Evolutionary conservation across 30 jellyfish, hydroid and myxozoan genomes (phyloP).

Genomic region (Phacellophora camtschatica): DNA sequence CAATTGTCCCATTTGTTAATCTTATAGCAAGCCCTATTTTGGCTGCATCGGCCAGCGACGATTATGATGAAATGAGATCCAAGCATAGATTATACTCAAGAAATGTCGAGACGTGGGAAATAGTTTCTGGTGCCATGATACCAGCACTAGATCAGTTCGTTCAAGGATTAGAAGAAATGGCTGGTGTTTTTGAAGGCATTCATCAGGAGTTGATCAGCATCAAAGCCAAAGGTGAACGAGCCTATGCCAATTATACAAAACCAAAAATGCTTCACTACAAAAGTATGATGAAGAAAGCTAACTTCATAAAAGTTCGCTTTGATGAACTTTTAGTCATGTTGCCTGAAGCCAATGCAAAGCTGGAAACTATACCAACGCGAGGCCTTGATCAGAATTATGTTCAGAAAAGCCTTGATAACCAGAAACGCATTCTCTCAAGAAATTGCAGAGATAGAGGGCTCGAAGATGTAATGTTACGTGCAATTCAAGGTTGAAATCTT

Average conservation of each 20-base stretch:
- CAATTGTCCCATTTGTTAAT: slow-evolving; percentile 29
- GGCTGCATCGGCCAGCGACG: background rate
- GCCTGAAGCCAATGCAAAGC: background rate
- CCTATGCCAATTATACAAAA: background rate
- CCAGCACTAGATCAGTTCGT: slow-evolving; percentile 19
- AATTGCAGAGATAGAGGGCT: background rate
- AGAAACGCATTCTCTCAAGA: background rate
- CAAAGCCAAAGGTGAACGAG: background rate
- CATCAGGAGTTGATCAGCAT: background rate
- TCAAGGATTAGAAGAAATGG: background rate
- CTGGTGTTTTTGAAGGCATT: slow-evolving; percentile 15
- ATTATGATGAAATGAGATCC: background rate
- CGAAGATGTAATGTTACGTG: background rate
- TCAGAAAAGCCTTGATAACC: background rate
- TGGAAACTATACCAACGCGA: slow-evolving; percentile 2
- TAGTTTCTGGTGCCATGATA: background rate
- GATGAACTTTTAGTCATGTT: background rate
- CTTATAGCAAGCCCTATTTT: slow-evolving; percentile 8
- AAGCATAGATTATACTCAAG: background rate
- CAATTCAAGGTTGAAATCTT: background rate
- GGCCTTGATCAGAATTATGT: slow-evolving; percentile 9
- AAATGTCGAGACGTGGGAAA: background rate
- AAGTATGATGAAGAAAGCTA: slow-evolving; percentile 4
- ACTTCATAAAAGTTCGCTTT: background rate
- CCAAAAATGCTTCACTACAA: slow-evolving; percentile 16